Conservation (phyloP, 2,113 vertebrate species). For the Solea solea region DNA sequence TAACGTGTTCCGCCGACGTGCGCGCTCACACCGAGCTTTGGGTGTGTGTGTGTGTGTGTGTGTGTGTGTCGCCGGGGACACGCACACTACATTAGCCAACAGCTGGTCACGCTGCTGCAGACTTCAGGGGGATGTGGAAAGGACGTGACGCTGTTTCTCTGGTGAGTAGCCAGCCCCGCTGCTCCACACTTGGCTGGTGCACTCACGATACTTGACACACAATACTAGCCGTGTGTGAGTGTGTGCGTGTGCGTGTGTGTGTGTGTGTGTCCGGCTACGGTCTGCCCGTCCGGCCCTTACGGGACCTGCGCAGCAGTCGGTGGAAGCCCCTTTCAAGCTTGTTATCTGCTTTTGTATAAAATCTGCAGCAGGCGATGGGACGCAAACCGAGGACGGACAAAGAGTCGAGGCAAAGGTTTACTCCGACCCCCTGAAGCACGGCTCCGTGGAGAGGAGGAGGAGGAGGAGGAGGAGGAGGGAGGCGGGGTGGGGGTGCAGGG, state of each 20-base stretch:
- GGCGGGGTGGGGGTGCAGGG: neutral
- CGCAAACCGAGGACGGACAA: constrained; percentile 38
- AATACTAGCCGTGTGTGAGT: neutral
- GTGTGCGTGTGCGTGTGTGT: neutral
- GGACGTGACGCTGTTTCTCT: constrained; percentile 54
- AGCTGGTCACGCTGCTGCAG: constrained; percentile 73
- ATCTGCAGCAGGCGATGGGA: constrained; percentile 48
- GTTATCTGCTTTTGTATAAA: constrained; percentile 60
- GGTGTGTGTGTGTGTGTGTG: too few species aligned
- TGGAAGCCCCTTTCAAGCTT: constrained; percentile 57
- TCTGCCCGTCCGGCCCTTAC: constrained; percentile 33
- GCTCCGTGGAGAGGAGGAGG: constrained; percentile 4
- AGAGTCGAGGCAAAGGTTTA: constrained; percentile 37
- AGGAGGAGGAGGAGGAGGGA: constrained; percentile 7
- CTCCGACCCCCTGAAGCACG: constrained; percentile 34
- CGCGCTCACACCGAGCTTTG: constrained; percentile 38
- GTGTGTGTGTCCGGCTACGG: constrained; percentile 10
- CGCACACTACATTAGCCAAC: constrained; percentile 58
- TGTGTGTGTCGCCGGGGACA: constrained; percentile 41
- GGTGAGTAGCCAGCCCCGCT: constrained; percentile 61
- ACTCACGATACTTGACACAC: constrained; percentile 8
- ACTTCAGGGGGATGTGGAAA: constrained; percentile 64
- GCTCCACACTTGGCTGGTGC: constrained; percentile 30
- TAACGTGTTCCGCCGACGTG: constrained; percentile 39
- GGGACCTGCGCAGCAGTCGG: constrained; percentile 45